phyloP scores from a whole-genome alignment of 2,888 invertebrate genomes.

The Patella pellucida region DNA sequence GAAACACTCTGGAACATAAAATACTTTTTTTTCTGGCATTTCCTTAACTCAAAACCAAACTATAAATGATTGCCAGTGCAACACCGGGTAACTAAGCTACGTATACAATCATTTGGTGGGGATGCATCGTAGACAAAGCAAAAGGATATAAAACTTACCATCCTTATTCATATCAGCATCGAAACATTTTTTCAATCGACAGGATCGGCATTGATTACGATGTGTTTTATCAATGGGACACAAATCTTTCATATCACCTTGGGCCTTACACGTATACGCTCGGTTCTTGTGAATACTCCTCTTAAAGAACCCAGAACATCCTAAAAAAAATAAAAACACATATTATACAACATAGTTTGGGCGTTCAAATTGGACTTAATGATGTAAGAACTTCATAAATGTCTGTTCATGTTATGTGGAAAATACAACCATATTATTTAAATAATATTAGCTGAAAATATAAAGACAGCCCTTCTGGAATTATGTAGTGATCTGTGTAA shows the following conservation, averaged over 20 bases:
- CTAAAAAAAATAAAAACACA: conserved; percentile 38
- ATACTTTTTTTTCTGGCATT: not conserved
- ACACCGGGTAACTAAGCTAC: not conserved
- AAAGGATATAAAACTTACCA: conserved; percentile 77
- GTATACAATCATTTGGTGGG: not conserved
- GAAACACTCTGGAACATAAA: no score
- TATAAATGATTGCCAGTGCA: no score
- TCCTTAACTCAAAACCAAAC: not conserved
- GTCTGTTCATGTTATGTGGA: no score
- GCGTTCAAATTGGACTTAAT: no score
- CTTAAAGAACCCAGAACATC: conserved; percentile 74
- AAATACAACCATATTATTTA: no score
- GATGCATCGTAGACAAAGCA: not conserved
- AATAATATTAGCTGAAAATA: no score
- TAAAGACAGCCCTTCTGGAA: no score
- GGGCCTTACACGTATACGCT: conserved; percentile 93
- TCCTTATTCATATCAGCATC: conserved; percentile 97
- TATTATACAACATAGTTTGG: no score
- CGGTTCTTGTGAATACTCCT: conserved; percentile 92
- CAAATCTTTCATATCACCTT: conserved; percentile 84
- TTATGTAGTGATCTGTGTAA: no score
- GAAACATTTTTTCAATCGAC: conserved; percentile 90
- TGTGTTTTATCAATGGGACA: conserved; percentile 96
- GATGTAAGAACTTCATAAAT: no score
- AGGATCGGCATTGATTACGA: conserved; percentile 95